Base-by-base conservation (phyloP, 2,113 vertebrate genomes). In the Dasyurus viverrinus region DNA sequence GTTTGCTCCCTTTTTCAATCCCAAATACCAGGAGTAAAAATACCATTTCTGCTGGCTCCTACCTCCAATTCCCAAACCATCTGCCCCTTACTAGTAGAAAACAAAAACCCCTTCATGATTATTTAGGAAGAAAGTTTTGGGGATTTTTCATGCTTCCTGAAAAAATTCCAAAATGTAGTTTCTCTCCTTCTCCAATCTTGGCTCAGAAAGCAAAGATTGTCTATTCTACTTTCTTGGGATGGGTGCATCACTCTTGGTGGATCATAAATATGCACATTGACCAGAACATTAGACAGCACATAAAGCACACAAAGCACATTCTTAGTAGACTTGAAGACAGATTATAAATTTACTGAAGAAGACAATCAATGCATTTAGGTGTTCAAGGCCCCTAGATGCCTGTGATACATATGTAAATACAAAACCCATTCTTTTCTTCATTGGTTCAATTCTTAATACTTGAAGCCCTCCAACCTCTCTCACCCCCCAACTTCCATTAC, bases 281-380 rank as follows among this genome's bases (percentile, higher is more conserved):
- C 89, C 92, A 91, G 96, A 95, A 96, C 92, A 95, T 92, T 50
- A 89, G 3, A 90, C 92, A 92, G 54, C 54, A 60, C 94, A 98
- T 95, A 98, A 97, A 95, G 95, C 95, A 60, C 94, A 98, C 96
- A 98, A 97, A 95, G 95, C 95, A 16, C 57, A 95, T 97, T 98
- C 96, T 96, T 52, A 89, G 93, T 94, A 96, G 95, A 93, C 95
- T 96, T 96, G 95, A 96, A 95, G 97, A 95, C 95, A 97, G 96
- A 97, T 97, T 98, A 97, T 97, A 95, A 98, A 97, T 98, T 96
- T 97, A 96, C 96, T 97, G 96, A 23, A 84, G 68, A 94, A 94
- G 96, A 97, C 97, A 98, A 97, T 97, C 93, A 53, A 90, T 95
- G 97, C 96, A 96, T 97, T 97, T 95, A 95, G 95, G 93, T 60